Evolutionary conservation across 2,888 invertebrate species (phyloP).

Genomic region (Amphipoea oculea): DNA sequence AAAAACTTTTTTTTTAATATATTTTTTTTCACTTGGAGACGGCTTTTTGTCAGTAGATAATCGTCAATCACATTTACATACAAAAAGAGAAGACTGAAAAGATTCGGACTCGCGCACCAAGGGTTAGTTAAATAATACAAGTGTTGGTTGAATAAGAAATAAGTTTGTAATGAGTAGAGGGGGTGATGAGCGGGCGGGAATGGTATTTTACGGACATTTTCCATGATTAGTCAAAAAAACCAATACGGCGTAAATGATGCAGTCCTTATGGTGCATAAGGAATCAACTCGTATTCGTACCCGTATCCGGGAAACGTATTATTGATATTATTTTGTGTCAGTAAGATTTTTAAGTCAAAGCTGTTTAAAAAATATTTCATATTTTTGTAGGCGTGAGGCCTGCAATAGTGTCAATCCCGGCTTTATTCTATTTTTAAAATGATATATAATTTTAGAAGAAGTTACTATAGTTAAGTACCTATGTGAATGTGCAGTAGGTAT

Average conservation of each 20-base stretch:
- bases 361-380: no score
- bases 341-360: not conserved
- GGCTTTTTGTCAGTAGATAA: no score
- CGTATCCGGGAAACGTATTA: not conserved
- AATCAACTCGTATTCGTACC: not conserved
- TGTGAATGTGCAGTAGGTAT: no score
- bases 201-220: not conserved
- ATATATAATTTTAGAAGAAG: not conserved
- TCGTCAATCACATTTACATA: no score
- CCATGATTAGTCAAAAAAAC: not conserved
- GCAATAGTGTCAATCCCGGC: no score
- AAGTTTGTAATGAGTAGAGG: not conserved
- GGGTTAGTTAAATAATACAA: not conserved
- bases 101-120: not conserved
- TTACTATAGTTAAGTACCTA: not conserved
- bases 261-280: no score
- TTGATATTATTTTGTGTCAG: not conserved
- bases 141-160: not conserved
- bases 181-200: not conserved
- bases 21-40: no score
- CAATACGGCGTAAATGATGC: no score
- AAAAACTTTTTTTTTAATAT: no score
- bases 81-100: not conserved
- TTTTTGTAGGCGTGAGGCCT: no score
- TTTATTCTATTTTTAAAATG: no score